Base-by-base conservation (phyloP, 2,888 invertebrate genomes). In the Ophion ventricosus region DNA sequence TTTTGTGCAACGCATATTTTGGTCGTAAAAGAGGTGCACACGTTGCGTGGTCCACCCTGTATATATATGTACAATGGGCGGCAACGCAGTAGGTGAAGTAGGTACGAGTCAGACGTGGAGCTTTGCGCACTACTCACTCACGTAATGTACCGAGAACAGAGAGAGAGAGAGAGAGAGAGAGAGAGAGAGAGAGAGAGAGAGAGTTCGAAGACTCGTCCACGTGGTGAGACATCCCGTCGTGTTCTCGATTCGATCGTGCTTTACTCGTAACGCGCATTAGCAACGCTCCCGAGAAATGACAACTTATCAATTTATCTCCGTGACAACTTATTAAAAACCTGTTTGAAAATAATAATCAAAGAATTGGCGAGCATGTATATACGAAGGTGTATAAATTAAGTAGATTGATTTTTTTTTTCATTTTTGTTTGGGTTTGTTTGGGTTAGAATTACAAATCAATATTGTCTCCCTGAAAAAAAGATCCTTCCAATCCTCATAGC, bases 161-260 rank as follows among this genome's bases (percentile, higher is more conserved):
- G 64, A 40, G 29, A 70, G 7, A n/a, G 67, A 67, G 49, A 43
- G 56, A 70, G 26, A 29, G 49, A 64, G 63, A 67, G 76, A 57
- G 69, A 59, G 57, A 59, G 57, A 43, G 59, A 67, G 57, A 66
- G 59, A 56, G 66, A 64, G 54, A 64, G 43, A 67, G 3, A 35
- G 35, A 59, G 23, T 25, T 63, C 72, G 67, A 73, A 57, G 67
- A 61, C 72, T 80, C 82, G 83, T 76, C 78, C 79, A 67, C 76
- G 66, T 61, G 56, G 83, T 63, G 49, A 64, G 86, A 85, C 85
- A 84, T 82, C 87, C 87, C 80, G 84, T 85, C 80, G 87, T 61
- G 85, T 86, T 85, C 78, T 78, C 86, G 79, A 84, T 84, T 84
- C 82, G 80, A 84, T 85, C 84, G 86, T 84, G 87, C 85, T 86